Evolutionary conservation across 2,888 invertebrate genomes (phyloP), one percentile per base, ranked within the genome.

Genomic region (Mesochorus sp.): DNA sequence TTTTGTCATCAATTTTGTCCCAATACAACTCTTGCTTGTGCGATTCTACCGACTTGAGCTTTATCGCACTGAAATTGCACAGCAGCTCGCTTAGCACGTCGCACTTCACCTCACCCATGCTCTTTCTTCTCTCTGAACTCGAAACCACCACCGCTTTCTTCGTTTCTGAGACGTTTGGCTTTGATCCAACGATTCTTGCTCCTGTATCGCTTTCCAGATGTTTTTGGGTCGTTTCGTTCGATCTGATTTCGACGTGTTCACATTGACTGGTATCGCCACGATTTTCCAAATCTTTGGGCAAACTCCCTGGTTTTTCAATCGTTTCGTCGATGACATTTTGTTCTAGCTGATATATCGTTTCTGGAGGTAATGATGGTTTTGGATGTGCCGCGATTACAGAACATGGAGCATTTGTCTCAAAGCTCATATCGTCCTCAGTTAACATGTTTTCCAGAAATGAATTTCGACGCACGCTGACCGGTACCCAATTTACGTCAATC

Each of bases 51-150:
- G 85, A 76, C 75, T 82, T 89, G 51, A 90, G 83, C 83, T 85
- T 89, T 34, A 90, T 88, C 10, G 83, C 82, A 67, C 80, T 79
- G 55, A 91, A 91, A 79, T 88, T 90, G 42, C 80, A 83, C 61
- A 90, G 81, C 59, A 91, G 81, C 76, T 91, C 90, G 71, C 85
- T 88, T 67, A 91, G 71, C 51, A 91, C 84, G 28, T 88, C 85
- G 80, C 82, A 83, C 70, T 90, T 90, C 1, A 72, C 85, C 19
- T 88, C 86, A 0, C 83, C 81, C 10, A 76, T 73, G 42, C 78
- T 84, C 68, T 81, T 87, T 19, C 64, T 86, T 17, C 71, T 81
- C 26, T 51, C 68, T 8, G 24, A 44, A 10, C 14, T 14, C n/a
- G 4, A 49, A 51, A 51, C 39, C 17, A 39, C 28, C 51, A 24